Evolutionary conservation across 2,888 invertebrate species (phyloP).

Genomic region (Rugalucina vietnamica): DNA sequence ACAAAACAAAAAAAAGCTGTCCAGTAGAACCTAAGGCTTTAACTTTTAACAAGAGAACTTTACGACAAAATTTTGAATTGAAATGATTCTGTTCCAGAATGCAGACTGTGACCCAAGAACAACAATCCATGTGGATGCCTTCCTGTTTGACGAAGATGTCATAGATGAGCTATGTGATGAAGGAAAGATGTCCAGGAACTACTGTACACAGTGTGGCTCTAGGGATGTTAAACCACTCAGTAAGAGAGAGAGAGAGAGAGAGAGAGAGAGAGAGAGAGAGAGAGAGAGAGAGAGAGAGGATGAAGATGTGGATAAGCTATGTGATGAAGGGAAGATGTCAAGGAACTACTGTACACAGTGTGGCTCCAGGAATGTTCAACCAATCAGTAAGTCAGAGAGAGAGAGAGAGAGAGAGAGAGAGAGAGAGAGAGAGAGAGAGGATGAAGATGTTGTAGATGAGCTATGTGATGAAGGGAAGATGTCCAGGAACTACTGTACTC

Average conservation of each 20-base stretch:
- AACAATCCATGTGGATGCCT: constrained; percentile 89
- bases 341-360: constrained; percentile 86
- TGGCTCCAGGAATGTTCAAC: constrained; percentile 85
- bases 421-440: no score
- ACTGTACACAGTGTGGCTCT: constrained; percentile 86
- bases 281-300: constrained; percentile 78
- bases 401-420: no score
- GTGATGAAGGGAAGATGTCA: constrained; percentile 85
- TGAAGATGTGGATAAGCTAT: constrained; percentile 87
- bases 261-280: constrained; percentile 14
- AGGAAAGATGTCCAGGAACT: constrained; percentile 85
- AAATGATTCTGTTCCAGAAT: constrained; percentile 79
- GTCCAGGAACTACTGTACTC: constrained; percentile 85
- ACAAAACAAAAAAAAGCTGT: no score
- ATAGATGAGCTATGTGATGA: constrained; percentile 86
- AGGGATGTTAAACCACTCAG: constrained; percentile 85
- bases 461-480: constrained; percentile 85
- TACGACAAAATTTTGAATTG: no score
- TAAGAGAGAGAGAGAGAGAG: no score
- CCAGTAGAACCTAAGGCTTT: no score
- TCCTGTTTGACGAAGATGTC: constrained; percentile 88
- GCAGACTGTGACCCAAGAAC: constrained; percentile 86
- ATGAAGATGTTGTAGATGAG: constrained; percentile 87
- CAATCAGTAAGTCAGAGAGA: constrained; percentile 86
- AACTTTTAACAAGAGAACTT: no score